These are phyloP conservation scores for Acholoe squamosa DNA, from an alignment of 2,888 invertebrate species.

Conservation along the genomic window DNA sequence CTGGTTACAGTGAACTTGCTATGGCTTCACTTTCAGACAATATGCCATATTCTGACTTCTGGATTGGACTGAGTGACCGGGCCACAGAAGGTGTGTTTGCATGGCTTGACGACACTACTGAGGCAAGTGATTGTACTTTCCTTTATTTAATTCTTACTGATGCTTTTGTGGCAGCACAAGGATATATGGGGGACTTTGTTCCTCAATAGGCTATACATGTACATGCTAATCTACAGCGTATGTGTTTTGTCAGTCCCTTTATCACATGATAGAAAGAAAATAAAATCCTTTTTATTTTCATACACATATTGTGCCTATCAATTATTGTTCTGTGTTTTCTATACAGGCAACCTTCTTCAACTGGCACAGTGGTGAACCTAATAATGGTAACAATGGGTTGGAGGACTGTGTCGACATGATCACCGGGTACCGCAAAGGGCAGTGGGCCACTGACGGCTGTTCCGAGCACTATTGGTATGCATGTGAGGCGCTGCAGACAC, in stretches of 20 bases:
- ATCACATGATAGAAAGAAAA: no score
- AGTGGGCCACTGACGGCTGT: conserved; percentile 20
- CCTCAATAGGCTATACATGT: no score
- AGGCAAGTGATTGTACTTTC: neutral
- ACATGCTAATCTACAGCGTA: no score
- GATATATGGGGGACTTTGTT: no score
- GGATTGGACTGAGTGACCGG: conserved; percentile 19
- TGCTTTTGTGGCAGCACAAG: no score
- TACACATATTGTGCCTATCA: no score
- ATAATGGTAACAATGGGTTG: conserved; percentile 7
- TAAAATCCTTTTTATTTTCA: no score
- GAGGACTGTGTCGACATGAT: conserved; percentile 30
- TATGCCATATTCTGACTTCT: neutral
- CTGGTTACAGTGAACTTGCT: no score
- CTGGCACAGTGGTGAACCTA: conserved; percentile 29
- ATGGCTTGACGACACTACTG: neutral
- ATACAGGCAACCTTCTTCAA: neutral
- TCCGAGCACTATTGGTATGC: neutral
- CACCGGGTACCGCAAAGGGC: neutral
- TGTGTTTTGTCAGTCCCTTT: no score
- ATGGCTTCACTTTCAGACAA: neutral
- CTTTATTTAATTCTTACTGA: no score
- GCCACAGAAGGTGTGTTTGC: neutral
- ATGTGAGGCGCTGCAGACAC: neutral
- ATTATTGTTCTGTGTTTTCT: neutral